Evolutionary conservation across 2,797 vertebrate genomes (phyloP), one percentile per base, ranked within the genome.

Genomic region (Pogoniulus pusillus): DNA sequence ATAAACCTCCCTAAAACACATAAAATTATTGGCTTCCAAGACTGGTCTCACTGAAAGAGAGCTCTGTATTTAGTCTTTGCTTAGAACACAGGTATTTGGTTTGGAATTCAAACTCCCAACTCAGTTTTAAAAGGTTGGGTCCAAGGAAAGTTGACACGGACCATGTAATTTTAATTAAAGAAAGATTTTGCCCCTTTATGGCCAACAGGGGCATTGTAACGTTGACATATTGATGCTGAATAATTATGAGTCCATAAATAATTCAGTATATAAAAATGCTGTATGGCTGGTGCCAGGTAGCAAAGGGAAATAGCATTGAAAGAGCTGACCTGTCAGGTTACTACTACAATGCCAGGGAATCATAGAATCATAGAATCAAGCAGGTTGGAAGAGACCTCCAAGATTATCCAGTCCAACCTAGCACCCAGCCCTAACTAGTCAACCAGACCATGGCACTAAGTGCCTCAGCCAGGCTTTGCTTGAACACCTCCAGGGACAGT

Each of bases 151-250:
- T 94, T 96, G 96, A 97, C 93, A 94, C 45, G 71, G 94, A 54
- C 93, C 94, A 89, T 95, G 92, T 96, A 97, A 96, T 96, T 96
- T 95, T 93, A 96, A 96, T 96, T 96, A 96, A 96, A 96, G 90
- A 97, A 94, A 92, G 94, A 93, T 94, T 96, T 95, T 83, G 29
- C 85, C 94, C 62, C 76, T 96, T 97, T 96, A 96, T 91, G 91
- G 83, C 90, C 91, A 94, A 92, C 87, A 49, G 69, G 92, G 89
- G 94, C 60, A 95, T 93, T 94, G 66, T 91, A 95, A 96, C 49
- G 6, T 82, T 95, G 93, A 96, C 90, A 96, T 96, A 96, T 84
- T 85, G 76, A 96, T 89, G 80, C 73, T 94, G 94, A 95, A 96
- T 96, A 94, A 97, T 95, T 96, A 94, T 88, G 69, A 96, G 89